phyloP scores from a whole-genome alignment of 2,797 vertebrate species.

The Phrynocephalus forsythii region DNA sequence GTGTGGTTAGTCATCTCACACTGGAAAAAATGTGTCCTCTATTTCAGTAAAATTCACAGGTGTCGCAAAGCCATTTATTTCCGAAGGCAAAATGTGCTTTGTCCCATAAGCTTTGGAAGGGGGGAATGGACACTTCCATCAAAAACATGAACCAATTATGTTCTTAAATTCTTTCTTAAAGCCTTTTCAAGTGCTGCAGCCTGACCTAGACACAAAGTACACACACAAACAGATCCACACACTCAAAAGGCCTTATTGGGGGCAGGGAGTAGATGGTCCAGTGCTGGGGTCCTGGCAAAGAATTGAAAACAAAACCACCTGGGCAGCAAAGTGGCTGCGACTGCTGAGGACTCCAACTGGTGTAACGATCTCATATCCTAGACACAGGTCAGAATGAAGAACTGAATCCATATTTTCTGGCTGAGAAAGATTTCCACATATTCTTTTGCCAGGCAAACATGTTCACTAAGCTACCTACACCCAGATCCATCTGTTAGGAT shows the following conservation, averaged over 20 bases:
- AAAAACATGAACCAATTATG: not conserved
- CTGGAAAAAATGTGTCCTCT: not conserved
- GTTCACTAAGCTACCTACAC: constrained; percentile 69
- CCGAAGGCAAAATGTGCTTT: not conserved
- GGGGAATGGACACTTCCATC: not conserved
- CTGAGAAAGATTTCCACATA: constrained; percentile 54
- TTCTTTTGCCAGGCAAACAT: constrained; percentile 69
- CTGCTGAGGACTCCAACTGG: constrained; percentile 41
- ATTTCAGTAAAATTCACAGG: not conserved
- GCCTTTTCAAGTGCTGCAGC: no score
- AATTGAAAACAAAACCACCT: not conserved
- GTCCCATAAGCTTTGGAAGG: not conserved
- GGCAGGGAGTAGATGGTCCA: not conserved
- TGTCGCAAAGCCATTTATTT: not conserved
- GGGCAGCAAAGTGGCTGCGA: constrained; percentile 25
- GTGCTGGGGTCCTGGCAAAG: not conserved
- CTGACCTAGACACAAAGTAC: not conserved
- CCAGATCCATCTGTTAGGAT: constrained; percentile 72
- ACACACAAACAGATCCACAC: not conserved
- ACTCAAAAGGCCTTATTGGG: not conserved
- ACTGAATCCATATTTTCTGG: constrained; percentile 56
- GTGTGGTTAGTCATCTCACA: no score
- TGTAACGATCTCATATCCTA: constrained; percentile 43
- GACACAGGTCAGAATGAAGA: constrained; percentile 31
- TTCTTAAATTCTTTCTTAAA: no score